Percentiles rank a stretch among this genome's conserved stretches.
Conservation (phyloP, 2,113 vertebrate species). For the Bufo bufo region DNA sequence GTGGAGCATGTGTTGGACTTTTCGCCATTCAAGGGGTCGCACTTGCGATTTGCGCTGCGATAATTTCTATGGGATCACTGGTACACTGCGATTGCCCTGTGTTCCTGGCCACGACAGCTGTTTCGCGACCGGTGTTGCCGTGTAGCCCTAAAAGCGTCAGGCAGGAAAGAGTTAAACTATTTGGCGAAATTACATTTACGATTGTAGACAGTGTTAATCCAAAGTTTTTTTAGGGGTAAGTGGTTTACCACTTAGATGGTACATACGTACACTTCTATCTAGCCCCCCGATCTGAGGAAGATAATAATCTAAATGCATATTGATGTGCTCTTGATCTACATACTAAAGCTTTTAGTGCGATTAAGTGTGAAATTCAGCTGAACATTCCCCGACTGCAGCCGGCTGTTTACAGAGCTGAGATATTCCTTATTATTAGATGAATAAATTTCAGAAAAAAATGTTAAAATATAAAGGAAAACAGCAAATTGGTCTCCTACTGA, state of each 20-base stretch:
- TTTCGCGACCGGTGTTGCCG: too few relatives aligned
- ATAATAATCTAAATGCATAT: slow-evolving; percentile 33
- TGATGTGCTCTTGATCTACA: slow-evolving; percentile 6
- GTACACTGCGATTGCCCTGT: too few relatives aligned
- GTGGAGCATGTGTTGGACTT: too few relatives aligned
- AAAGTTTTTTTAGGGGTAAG: not conserved
- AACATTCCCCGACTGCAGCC: not conserved
- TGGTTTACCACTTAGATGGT: not conserved
- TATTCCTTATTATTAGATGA: slow-evolving; percentile 7
- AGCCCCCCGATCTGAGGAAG: not conserved
- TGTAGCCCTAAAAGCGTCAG: not conserved
- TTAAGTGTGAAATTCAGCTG: slow-evolving; percentile 33
- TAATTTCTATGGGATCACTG: too few relatives aligned
- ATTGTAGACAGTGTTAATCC: not conserved
- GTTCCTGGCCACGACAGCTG: too few relatives aligned
- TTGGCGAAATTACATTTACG: too few relatives aligned
- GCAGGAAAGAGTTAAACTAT: not conserved
- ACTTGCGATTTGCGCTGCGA: too few relatives aligned
- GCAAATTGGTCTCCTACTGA: slow-evolving; percentile 14
- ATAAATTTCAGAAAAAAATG: slow-evolving; percentile 19
- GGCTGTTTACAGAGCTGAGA: not conserved
- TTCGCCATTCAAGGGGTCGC: too few relatives aligned
- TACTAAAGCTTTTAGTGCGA: slow-evolving; percentile 26
- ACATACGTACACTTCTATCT: not conserved
- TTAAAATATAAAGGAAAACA: slow-evolving; percentile 8